Percentiles rank a stretch among this genome's conserved stretches.
Conservation (phyloP, 2,113 vertebrate species). For the Toxostoma redivivum region DNA sequence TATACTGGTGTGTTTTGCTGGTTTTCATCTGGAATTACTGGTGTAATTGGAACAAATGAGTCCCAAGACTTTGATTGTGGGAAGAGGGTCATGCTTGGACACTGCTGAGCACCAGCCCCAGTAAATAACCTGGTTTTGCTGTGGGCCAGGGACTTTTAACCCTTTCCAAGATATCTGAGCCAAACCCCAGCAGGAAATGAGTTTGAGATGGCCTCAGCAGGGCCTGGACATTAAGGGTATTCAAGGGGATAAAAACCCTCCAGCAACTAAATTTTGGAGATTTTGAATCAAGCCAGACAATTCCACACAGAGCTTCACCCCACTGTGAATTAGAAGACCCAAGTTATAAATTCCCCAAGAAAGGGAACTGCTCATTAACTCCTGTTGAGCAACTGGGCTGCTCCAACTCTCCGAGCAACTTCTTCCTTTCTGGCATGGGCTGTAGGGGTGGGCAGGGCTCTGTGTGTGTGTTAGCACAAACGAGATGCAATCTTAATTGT, state of each 20-base stretch:
- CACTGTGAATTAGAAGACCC: neutral
- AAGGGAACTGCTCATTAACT: neutral
- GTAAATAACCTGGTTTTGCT: neutral
- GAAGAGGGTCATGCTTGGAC: neutral
- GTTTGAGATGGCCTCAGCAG: neutral
- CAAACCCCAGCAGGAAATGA: neutral
- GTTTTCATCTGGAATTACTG: neutral
- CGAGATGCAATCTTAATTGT: neutral
- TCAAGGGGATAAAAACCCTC: accelerated
- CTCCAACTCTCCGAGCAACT: neutral
- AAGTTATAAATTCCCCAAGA: neutral
- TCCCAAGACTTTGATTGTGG: neutral
- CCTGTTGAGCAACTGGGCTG: neutral
- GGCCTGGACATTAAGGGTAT: neutral
- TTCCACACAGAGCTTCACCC: neutral
- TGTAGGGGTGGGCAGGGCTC: neutral
- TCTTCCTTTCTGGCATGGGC: neutral
- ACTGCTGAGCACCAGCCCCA: neutral
- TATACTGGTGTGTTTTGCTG: neutral
- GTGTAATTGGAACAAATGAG: neutral
- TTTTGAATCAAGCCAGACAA: neutral
- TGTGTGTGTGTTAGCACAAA: neutral
- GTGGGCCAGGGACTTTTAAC: neutral
- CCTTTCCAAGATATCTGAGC: neutral
- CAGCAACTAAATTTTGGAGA: neutral